A percentile compares a stretch with the other conserved stretches of the same genome.
Conservation (phyloP, 2,113 vertebrate genomes). For the Psilopsiagon aurifrons region DNA sequence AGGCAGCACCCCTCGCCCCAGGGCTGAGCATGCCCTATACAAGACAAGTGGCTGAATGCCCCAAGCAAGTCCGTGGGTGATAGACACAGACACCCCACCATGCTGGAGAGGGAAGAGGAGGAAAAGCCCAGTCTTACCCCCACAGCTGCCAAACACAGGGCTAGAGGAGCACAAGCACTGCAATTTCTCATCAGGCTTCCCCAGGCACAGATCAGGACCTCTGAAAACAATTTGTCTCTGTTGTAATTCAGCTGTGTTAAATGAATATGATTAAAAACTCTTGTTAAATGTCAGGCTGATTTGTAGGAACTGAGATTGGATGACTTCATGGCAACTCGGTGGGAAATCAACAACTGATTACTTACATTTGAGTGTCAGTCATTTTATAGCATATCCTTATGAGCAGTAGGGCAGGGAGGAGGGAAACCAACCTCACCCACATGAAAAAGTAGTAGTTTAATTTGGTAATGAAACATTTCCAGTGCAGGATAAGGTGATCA, state of each 20-base stretch:
- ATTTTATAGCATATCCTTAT: not conserved
- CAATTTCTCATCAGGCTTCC: not conserved
- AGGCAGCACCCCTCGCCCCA: not conserved
- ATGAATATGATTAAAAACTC: not conserved
- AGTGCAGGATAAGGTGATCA: not conserved
- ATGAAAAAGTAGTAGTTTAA: not conserved
- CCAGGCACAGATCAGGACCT: not conserved
- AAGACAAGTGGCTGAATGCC: not conserved
- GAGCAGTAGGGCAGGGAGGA: not conserved
- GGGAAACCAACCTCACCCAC: not conserved
- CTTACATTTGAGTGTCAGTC: not conserved
- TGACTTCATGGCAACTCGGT: not conserved
- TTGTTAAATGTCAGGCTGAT: not conserved
- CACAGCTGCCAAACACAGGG: fast-evolving
- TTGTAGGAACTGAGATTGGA: not conserved
- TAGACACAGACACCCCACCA: not conserved
- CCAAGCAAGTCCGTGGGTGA: not conserved
- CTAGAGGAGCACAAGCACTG: not conserved
- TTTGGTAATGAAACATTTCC: not conserved
- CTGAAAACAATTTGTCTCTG: not conserved
- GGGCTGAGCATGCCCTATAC: not conserved
- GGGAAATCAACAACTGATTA: not conserved
- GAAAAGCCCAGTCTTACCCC: not conserved
- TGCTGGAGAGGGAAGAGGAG: not conserved
- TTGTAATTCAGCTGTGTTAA: not conserved